Conservation (phyloP, 37 sponge, comb jelly and placozoan genomes). For the Petrosia ficiformis region DNA sequence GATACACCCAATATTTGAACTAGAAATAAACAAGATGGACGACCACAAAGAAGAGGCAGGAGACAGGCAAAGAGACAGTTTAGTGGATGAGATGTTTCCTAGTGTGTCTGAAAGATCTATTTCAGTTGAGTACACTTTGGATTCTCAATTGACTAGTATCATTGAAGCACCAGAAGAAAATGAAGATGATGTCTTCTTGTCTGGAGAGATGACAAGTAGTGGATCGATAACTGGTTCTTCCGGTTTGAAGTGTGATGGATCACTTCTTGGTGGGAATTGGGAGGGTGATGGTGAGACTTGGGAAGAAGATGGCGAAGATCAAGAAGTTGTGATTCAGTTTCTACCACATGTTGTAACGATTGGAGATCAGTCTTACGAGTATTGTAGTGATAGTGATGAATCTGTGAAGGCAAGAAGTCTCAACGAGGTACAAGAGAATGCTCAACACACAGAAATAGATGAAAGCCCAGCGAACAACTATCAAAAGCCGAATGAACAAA, state of each 20-base stretch:
- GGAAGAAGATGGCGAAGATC: background rate
- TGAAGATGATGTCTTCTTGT: background rate
- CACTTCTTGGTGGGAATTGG: too few relatives aligned
- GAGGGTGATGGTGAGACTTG: background rate
- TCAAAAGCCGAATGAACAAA: background rate
- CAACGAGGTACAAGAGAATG: background rate
- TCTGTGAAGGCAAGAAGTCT: background rate
- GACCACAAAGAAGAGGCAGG: too few relatives aligned
- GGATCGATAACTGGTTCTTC: too few relatives aligned
- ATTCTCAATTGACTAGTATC: background rate
- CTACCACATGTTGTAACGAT: background rate
- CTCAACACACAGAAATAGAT: background rate
- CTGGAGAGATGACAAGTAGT: too few relatives aligned
- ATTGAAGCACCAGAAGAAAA: too few relatives aligned
- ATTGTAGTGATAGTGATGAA: background rate
- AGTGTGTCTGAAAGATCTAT: background rate
- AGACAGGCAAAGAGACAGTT: too few relatives aligned
- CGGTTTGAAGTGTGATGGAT: too few relatives aligned
- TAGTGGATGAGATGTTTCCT: too few relatives aligned
- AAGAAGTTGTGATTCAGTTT: background rate
- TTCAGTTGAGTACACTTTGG: background rate
- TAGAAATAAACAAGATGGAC: too few relatives aligned
- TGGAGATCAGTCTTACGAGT: background rate
- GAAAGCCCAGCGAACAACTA: background rate
- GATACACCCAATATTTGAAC: too few relatives aligned